phyloP scores from a whole-genome alignment of 1,140 invertebrate genomes.

The Drosophila paulistorum region DNA sequence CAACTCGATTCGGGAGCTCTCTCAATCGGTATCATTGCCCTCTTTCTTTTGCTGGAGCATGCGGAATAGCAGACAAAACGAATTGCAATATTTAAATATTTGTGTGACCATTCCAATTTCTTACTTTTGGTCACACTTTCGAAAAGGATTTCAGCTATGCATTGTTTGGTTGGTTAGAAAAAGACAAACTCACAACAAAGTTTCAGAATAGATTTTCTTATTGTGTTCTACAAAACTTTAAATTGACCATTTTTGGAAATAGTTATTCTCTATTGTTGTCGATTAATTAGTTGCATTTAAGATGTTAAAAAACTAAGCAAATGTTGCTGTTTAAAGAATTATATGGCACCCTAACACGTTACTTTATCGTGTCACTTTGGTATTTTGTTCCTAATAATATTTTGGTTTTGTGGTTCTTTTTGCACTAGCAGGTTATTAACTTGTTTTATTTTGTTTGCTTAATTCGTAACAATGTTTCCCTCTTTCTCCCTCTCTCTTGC shows the following conservation, averaged over 20 bases:
- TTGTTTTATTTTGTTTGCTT: constrained; percentile 68
- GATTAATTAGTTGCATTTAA: no score
- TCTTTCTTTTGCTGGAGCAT: constrained; percentile 37
- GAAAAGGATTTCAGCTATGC: not conserved
- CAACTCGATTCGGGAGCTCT: constrained; percentile 27
- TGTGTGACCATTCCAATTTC: not conserved
- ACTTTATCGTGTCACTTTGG: no score
- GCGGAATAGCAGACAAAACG: constrained; percentile 11
- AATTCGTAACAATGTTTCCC: constrained; percentile 55
- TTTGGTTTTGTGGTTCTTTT: constrained; percentile 12
- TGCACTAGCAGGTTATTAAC: constrained; percentile 54
- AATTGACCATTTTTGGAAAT: no score
- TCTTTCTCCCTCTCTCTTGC: constrained; percentile 9
- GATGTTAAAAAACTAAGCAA: no score
- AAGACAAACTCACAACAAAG: no score
- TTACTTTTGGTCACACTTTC: not conserved
- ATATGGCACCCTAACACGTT: no score
- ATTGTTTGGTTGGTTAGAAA: no score
- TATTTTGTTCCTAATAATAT: not conserved
- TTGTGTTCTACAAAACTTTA: no score
- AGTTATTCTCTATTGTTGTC: no score
- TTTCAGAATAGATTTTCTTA: no score
- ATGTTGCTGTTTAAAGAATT: no score
- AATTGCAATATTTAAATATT: constrained; percentile 13
- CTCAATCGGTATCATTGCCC: not conserved